Conservation (phyloP, 2,797 vertebrate genomes). For the Galagoides demidoff region DNA sequence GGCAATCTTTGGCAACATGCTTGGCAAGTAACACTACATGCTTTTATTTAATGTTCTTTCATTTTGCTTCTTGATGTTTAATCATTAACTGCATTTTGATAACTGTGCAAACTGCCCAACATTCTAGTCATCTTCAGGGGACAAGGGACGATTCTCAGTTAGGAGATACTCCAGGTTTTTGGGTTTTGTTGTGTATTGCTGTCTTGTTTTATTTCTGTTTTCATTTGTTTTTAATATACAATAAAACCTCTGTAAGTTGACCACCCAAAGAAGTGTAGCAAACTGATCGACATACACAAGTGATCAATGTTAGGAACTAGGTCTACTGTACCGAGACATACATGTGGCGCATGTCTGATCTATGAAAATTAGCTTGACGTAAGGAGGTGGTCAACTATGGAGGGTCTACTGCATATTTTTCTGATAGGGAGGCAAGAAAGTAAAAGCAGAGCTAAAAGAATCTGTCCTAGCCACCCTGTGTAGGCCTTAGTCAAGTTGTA, state of each 20-base stretch:
- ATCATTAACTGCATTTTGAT: neutral
- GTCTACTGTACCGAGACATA: too few relatives aligned
- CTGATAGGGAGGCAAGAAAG: neutral
- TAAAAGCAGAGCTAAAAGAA: too few relatives aligned
- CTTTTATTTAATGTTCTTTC: neutral
- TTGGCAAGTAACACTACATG: neutral
- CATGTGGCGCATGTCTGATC: too few relatives aligned
- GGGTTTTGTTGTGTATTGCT: neutral
- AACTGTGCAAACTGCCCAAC: neutral
- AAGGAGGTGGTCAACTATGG: too few relatives aligned
- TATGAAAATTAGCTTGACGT: too few relatives aligned
- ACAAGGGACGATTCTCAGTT: neutral
- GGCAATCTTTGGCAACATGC: neutral
- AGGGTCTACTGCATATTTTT: neutral
- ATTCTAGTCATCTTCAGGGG: neutral
- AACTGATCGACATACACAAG: too few relatives aligned
- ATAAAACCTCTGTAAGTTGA: too few relatives aligned
- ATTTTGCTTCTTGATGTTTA: slow-evolving; percentile 16
- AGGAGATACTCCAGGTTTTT: neutral
- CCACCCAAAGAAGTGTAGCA: too few relatives aligned
- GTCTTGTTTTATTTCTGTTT: neutral
- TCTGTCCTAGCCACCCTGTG: too few relatives aligned
- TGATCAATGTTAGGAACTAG: too few relatives aligned
- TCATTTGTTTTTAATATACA: neutral
- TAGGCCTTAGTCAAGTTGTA: too few relatives aligned